Evolutionary conservation across 2,797 vertebrate species (phyloP).

Genomic region (Euthynnus affinis): DNA sequence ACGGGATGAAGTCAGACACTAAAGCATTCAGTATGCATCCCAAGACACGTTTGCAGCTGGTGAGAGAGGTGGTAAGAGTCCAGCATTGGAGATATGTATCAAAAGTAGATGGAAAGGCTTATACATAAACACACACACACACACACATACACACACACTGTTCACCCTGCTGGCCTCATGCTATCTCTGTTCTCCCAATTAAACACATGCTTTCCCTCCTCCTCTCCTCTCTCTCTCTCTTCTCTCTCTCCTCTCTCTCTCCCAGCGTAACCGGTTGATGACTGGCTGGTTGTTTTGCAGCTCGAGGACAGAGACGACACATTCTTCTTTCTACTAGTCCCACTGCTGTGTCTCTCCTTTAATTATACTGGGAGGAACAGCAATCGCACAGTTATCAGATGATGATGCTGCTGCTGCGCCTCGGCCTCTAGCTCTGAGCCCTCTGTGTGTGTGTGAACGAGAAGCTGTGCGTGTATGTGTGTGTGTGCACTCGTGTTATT

Average conservation of each 20-base stretch:
- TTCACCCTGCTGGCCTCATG: slow-evolving; percentile 58
- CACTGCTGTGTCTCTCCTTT: slow-evolving; percentile 63
- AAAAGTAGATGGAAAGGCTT: slow-evolving; percentile 6
- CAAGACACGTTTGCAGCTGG: slow-evolving; percentile 12
- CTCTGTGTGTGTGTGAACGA: slow-evolving; percentile 25
- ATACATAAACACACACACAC: slow-evolving; percentile 11
- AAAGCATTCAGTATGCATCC: slow-evolving; percentile 27
- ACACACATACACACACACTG: slow-evolving; percentile 34
- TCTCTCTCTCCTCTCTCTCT: slow-evolving; percentile 7
- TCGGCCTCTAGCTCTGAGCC: slow-evolving; percentile 40
- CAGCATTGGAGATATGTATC: slow-evolving; percentile 14
- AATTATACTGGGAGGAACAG: slow-evolving; percentile 66
- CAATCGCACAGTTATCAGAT: slow-evolving; percentile 67
- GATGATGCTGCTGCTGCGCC: slow-evolving; percentile 70
- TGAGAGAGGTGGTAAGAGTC: slow-evolving; percentile 6
- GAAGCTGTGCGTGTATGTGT: slow-evolving; percentile 9
- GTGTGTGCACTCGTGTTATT: slow-evolving; percentile 7
- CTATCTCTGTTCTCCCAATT: slow-evolving; percentile 66
- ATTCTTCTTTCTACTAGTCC: slow-evolving; percentile 38
- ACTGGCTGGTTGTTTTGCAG: slow-evolving; percentile 51
- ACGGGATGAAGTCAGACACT: slow-evolving; percentile 6
- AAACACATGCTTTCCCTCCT: slow-evolving; percentile 55
- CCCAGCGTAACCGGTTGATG: slow-evolving; percentile 33
- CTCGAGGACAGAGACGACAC: slow-evolving; percentile 57
- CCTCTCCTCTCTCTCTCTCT: slow-evolving; percentile 10